Conservation (phyloP, 2,113 vertebrate species). For the Brienomyrus longianalis region DNA sequence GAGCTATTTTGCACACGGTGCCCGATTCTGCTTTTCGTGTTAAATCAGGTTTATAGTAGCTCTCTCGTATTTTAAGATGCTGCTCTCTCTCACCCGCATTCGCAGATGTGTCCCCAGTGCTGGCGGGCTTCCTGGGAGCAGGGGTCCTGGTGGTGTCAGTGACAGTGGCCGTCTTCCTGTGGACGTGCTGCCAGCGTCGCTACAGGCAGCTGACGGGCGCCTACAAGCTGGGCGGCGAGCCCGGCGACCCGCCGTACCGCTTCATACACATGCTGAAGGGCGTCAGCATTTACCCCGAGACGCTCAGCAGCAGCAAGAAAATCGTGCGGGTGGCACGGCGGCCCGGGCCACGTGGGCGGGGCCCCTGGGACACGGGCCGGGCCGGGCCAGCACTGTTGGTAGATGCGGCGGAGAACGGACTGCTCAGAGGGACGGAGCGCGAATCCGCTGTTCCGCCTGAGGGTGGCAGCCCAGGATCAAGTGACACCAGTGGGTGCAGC, state of each 20-base stretch:
- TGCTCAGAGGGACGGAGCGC: conserved; percentile 46
- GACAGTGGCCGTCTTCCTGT: conserved; percentile 71
- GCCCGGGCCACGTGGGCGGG: conserved; percentile 39
- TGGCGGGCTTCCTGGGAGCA: conserved; percentile 74
- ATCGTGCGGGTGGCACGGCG: conserved; percentile 53
- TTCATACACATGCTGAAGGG: conserved; percentile 86
- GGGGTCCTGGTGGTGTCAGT: conserved; percentile 72
- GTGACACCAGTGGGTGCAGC: conserved; percentile 53
- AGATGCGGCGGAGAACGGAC: conserved; percentile 57
- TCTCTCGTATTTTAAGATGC: not conserved
- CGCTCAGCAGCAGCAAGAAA: conserved; percentile 75
- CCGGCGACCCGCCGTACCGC: conserved; percentile 65
- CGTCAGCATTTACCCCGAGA: conserved; percentile 80
- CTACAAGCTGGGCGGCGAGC: conserved; percentile 40
- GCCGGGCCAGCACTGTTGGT: conserved; percentile 31
- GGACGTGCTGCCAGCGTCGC: conserved; percentile 78
- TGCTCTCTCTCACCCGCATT: not conserved
- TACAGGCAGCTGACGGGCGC: conserved; percentile 69
- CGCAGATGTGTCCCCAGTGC: conserved; percentile 74
- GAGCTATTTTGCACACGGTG: not conserved
- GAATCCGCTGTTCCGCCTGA: conserved; percentile 63
- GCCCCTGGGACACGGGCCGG: not conserved
- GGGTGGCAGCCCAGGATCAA: conserved; percentile 65
- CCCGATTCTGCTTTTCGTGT: not conserved
- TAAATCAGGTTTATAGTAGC: not conserved